A percentile compares a stretch with the other conserved stretches of the same genome.
phyloP scores from a whole-genome alignment of 2,888 invertebrate genomes.

The Meganola albula region DNA sequence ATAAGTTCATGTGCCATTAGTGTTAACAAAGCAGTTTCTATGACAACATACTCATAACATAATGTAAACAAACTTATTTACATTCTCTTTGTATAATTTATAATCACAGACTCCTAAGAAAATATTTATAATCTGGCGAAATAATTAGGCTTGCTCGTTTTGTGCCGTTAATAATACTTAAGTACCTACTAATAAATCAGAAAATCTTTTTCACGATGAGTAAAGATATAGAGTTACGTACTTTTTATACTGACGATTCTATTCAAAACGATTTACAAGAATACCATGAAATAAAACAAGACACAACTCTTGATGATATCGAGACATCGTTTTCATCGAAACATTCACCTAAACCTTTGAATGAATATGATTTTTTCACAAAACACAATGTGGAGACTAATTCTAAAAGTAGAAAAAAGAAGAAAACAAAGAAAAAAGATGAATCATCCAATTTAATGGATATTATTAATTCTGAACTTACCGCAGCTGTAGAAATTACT shows the following conservation, averaged over 20 bases:
- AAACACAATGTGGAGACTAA: conserved; percentile 36
- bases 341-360: conserved; percentile 28
- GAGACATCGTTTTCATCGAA: conserved; percentile 31
- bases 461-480: conserved; percentile 50
- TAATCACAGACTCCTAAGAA: no score
- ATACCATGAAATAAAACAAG: conserved; percentile 57
- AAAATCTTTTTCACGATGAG: no score
- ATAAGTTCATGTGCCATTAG: no score
- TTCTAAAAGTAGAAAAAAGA: conserved; percentile 45
- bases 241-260: conserved; percentile 29
- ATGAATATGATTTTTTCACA: conserved; percentile 56
- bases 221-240: conserved; percentile 50
- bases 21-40: no score
- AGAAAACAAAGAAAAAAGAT: conserved; percentile 39
- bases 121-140: no score
- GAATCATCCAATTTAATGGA: conserved; percentile 48
- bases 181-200: no score
- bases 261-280: conserved; percentile 51
- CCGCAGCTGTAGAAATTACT: conserved; percentile 36
- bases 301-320: conserved; percentile 21
- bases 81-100: no score
- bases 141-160: no score
- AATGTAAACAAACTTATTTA: no score
- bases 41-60: no score
- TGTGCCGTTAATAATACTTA: no score